A percentile compares a stretch with the other conserved stretches of the same genome.
Conservation (phyloP, 2,113 vertebrate species). For the Tachuris rubrigastra region DNA sequence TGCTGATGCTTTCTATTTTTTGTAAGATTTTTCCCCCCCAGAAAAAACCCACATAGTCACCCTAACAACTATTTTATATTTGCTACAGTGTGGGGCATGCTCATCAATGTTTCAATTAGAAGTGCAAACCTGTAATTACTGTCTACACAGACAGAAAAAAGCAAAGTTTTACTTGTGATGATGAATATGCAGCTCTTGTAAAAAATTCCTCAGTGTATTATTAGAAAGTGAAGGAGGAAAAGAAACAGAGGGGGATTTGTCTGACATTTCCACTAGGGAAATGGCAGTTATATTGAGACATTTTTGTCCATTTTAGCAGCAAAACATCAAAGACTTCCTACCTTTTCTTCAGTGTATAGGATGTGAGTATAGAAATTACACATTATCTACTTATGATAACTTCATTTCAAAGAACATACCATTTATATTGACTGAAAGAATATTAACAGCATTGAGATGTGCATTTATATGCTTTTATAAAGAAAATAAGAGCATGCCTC, state of each 20-base stretch:
- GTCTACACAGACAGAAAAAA: slow-evolving; percentile 15
- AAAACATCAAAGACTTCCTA: background rate
- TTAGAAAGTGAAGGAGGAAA: slow-evolving; percentile 46
- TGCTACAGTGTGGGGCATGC: background rate
- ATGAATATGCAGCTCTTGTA: slow-evolving; percentile 26
- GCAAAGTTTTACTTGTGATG: slow-evolving; percentile 43
- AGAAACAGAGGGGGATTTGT: slow-evolving; percentile 28
- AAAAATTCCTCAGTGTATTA: slow-evolving; percentile 48
- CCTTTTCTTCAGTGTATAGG: background rate
- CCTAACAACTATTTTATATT: slow-evolving; percentile 47
- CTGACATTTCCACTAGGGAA: slow-evolving; percentile 22
- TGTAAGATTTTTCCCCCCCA: background rate
- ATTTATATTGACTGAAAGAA: background rate
- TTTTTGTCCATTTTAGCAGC: slow-evolving; percentile 8
- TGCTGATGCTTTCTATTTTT: slow-evolving; percentile 10
- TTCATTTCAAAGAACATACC: background rate
- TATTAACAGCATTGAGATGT: background rate
- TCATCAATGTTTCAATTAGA: slow-evolving; percentile 55
- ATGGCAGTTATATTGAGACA: background rate
- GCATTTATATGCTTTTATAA: background rate
- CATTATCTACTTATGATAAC: background rate
- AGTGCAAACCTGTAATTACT: slow-evolving; percentile 49
- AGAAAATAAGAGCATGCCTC: background rate
- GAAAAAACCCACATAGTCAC: background rate
- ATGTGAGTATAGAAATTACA: background rate